These are phyloP conservation scores for Hafferia zeledoni DNA, from an alignment of 2,797 vertebrate species.

Conservation along the genomic window DNA sequence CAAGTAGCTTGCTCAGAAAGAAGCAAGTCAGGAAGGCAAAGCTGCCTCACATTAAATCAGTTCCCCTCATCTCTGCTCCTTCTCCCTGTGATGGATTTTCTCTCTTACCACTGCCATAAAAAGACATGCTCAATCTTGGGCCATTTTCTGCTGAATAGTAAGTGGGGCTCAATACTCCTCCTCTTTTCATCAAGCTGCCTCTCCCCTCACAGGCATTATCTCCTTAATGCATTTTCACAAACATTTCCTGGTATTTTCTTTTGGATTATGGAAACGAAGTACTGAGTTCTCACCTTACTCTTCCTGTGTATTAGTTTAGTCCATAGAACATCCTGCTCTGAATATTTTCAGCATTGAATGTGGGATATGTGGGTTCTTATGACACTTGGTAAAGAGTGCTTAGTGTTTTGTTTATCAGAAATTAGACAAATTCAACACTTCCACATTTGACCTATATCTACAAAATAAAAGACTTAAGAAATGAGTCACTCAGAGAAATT, in stretches of 20 bases:
- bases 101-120: background rate
- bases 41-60: background rate
- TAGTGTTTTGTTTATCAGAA: background rate
- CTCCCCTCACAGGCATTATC: background rate
- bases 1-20: background rate
- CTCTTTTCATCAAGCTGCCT: background rate
- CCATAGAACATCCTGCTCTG: background rate
- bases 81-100: slow-evolving; percentile 16
- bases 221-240: background rate
- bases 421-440: background rate
- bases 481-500: background rate
- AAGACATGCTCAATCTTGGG: slow-evolving; percentile 7
- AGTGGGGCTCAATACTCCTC: background rate
- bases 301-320: background rate
- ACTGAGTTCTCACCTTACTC: slow-evolving; percentile 65
- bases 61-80: background rate
- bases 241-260: background rate
- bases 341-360: background rate
- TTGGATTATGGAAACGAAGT: slow-evolving; percentile 2
- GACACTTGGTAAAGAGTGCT: background rate
- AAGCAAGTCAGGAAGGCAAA: background rate
- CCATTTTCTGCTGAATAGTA: slow-evolving; percentile 9
- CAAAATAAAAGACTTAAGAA: background rate
- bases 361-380: background rate
- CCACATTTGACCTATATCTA: background rate